Base-by-base conservation (phyloP, 1,140 invertebrate genomes). In the Proctacanthus coquilletti region DNA sequence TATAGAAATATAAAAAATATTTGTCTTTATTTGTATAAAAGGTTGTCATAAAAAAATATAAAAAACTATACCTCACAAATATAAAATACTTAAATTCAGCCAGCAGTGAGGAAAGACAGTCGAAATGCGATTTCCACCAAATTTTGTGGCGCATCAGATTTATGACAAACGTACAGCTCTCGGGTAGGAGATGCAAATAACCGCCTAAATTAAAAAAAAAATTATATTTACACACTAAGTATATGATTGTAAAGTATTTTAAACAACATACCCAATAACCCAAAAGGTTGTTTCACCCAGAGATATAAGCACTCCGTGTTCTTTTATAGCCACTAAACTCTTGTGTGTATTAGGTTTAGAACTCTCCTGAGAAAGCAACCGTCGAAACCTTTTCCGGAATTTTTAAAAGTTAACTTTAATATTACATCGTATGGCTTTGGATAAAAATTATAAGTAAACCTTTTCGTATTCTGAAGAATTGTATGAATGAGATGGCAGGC, bases 121-220 rank as follows among this genome's bases (percentile, higher is more conserved):
- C 78, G 68, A 53, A 84, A 84, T 10, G 80, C 80, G 50, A 85
- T 70, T 66, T 86, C 82, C 5, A 83, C 70, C 38, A 84, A 65
- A 65, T 85, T 84, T 56, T 85, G 81, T 0, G 81, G 77, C 5
- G 79, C 68, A 29, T 70, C 71, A 41, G 84, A 80, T 42, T 80
- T 69, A 54, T 84, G 82, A 57, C 83, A 86, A 19, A 85, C 66
- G 49, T 84, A 87, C 0, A 85, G 60, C 55, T 86, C 81, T 48
- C 74, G 69, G 46, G 78, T 70, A 0, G 80, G 80, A 33, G 70
- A 69, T 39, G 71, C 73, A 49, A 82, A 81, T 9, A 84, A 56
- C 21, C 80, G 63, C 18, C 77, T 80, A 57, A 60, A 69, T 69
- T 47, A 33, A 33, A 10, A 33, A 9, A 15, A 10, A 33, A n/a